Conservation (phyloP, 2,797 vertebrate species). For the Pangasius larnaudii region DNA sequence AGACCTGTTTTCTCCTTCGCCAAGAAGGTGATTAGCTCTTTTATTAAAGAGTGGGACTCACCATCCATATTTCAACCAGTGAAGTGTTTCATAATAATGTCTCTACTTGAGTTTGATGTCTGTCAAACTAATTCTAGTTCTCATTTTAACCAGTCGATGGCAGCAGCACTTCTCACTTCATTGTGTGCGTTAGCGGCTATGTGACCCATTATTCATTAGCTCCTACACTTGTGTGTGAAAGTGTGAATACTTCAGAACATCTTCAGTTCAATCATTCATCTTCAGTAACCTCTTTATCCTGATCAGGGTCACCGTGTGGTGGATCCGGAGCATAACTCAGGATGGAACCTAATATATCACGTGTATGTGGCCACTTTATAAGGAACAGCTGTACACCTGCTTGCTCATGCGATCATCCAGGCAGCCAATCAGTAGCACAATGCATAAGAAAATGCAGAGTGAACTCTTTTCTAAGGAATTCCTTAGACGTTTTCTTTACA, state of each 20-base stretch:
- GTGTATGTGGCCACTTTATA: background rate
- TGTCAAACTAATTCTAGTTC: background rate
- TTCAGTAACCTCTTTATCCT: background rate
- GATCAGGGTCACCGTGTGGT: background rate
- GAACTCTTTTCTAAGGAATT: background rate
- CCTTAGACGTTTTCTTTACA: background rate
- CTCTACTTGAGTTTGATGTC: background rate
- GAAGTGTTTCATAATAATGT: background rate
- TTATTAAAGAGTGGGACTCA: background rate
- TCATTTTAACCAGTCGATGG: conserved; percentile 21
- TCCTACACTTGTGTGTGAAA: background rate
- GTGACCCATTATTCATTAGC: background rate
- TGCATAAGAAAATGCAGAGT: background rate
- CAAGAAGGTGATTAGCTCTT: background rate
- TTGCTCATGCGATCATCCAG: background rate
- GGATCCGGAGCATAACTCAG: background rate
- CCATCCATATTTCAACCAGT: background rate
- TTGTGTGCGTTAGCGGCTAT: background rate
- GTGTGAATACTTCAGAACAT: background rate
- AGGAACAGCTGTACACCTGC: background rate
- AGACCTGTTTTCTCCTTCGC: background rate
- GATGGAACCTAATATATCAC: background rate
- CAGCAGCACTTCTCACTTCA: background rate
- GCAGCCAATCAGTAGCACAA: background rate
- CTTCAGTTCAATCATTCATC: background rate